Percentiles rank a stretch among this genome's conserved stretches.
Evolutionary conservation across 2,797 vertebrate species (phyloP).

Genomic region (Coccyzus lansbergi): DNA sequence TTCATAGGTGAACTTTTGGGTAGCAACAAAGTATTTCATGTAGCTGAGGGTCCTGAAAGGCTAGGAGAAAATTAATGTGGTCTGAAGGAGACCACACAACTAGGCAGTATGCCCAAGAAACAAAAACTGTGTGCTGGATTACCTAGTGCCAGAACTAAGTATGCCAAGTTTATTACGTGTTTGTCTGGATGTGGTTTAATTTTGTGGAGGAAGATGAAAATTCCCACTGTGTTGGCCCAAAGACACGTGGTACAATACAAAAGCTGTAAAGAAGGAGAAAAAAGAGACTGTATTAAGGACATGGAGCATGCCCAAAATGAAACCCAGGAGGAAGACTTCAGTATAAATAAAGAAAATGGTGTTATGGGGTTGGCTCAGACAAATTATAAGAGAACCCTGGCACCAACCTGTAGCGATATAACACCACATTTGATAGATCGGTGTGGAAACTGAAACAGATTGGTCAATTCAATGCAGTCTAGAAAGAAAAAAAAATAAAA

Average conservation of each 20-base stretch:
- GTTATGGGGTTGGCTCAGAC: background rate
- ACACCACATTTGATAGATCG: background rate
- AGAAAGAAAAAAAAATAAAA: background rate
- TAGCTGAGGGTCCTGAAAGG: background rate
- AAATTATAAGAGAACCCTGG: background rate
- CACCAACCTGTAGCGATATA: background rate
- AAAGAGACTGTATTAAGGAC: background rate
- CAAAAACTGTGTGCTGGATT: background rate
- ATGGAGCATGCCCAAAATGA: background rate
- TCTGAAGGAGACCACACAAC: background rate
- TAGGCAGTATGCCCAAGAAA: background rate
- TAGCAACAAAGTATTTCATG: background rate
- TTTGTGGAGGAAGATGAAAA: background rate
- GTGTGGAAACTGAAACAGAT: background rate
- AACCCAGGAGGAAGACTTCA: background rate
- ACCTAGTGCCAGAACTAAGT: background rate
- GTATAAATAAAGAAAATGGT: background rate
- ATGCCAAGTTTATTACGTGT: background rate
- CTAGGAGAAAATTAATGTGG: background rate
- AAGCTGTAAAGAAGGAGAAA: background rate
- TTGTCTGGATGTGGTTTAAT: background rate
- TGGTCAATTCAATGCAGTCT: background rate
- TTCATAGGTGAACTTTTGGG: too few relatives aligned
- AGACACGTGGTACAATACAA: background rate
- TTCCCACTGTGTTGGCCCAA: fast-evolving